Evolutionary conservation across 2,113 vertebrate species (phyloP).

Genomic region (Condylura cristata): DNA sequence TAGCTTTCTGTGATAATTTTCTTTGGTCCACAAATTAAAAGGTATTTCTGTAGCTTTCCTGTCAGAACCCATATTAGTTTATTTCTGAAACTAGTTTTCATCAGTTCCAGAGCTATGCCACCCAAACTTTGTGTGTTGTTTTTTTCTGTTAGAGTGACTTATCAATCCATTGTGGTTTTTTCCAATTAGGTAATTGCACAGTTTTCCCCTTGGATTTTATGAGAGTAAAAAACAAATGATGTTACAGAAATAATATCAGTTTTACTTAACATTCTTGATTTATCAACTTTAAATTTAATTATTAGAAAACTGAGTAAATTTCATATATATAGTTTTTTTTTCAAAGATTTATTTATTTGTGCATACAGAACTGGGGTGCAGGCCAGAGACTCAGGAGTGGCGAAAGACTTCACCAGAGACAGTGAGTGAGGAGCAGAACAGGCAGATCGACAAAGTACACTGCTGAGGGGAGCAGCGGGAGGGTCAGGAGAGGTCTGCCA

Average conservation of each 20-base stretch:
- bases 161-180: background rate
- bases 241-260: background rate
- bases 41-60: background rate
- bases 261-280: constrained; percentile 36
- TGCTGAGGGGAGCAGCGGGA: too few species aligned
- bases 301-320: background rate
- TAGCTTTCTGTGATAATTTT: background rate
- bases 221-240: constrained; percentile 16
- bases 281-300: constrained; percentile 1
- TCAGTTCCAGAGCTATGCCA: background rate
- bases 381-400: too few species aligned
- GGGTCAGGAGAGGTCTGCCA: too few species aligned
- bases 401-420: too few species aligned
- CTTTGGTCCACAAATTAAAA: background rate
- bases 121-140: background rate
- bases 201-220: constrained; percentile 13
- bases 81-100: constrained; percentile 20
- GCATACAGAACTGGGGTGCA: too few species aligned
- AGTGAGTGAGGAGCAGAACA: too few species aligned
- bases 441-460: too few species aligned
- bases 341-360: too few species aligned
- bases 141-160: background rate
- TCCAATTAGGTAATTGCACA: background rate
- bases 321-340: too few species aligned
- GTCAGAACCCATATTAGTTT: background rate